Percentiles rank a stretch among this genome's conserved stretches.
Evolutionary conservation across 2,797 vertebrate genomes (phyloP).

Genomic region (Melanotaenia boesemani): DNA sequence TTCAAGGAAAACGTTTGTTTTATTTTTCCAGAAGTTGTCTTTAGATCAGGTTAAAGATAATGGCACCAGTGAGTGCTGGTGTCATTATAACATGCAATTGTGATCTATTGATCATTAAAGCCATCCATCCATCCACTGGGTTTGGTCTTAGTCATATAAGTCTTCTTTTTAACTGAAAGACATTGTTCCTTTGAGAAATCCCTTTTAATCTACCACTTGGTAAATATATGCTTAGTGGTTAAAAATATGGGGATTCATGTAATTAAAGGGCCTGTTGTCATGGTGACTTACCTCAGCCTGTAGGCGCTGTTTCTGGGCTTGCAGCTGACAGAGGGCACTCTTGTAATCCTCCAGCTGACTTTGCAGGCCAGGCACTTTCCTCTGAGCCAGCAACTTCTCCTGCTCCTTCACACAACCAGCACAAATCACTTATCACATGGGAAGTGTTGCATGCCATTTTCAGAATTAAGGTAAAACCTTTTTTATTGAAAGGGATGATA

Average conservation of each 20-base stretch:
- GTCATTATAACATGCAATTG: background rate
- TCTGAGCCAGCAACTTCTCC: conserved; percentile 89
- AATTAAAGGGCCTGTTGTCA: conserved; percentile 42
- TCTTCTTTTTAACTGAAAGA: conserved; percentile 5
- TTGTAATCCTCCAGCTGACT: conserved; percentile 92
- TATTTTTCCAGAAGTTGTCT: background rate
- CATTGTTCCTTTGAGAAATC: background rate
- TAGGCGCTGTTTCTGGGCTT: conserved; percentile 88
- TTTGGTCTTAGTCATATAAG: background rate
- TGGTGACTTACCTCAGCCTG: conserved; percentile 88
- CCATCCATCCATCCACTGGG: too few relatives aligned
- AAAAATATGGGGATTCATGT: background rate
- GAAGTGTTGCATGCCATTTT: background rate
- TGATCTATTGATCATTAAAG: too few relatives aligned
- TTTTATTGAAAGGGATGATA: background rate
- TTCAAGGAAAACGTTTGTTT: background rate
- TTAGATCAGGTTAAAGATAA: background rate
- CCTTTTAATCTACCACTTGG: background rate
- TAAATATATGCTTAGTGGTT: background rate
- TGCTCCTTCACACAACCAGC: conserved; percentile 76
- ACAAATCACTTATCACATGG: conserved; percentile 35
- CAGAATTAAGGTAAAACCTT: background rate
- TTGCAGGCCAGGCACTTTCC: conserved; percentile 85
- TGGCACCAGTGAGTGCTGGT: background rate
- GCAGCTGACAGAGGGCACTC: conserved; percentile 90